Percentiles rank a stretch among this genome's conserved stretches.
Evolutionary conservation across 1,140 invertebrate genomes (phyloP).

Genomic region (Halotydeus destructor): DNA sequence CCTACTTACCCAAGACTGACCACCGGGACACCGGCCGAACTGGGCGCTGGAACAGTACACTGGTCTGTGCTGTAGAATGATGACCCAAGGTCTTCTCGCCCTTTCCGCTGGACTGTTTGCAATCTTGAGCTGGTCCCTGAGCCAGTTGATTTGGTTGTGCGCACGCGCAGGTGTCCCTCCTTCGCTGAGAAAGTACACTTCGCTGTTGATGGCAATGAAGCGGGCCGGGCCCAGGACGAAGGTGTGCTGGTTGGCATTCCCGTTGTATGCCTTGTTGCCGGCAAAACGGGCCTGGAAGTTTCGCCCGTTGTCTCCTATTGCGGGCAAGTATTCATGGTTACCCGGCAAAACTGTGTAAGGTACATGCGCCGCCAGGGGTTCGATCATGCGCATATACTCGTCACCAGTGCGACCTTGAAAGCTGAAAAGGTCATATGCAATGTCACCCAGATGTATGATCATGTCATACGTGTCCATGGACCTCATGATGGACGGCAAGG

Average conservation of each 20-base stretch:
- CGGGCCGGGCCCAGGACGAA: conserved; percentile 75
- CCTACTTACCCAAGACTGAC: conserved; percentile 1
- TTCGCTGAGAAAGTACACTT: conserved; percentile 70
- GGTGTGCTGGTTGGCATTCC: too few relatives aligned
- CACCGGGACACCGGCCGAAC: conserved; percentile 2
- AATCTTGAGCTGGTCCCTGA: conserved; percentile 49
- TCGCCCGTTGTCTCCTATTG: background rate
- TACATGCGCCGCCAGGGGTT: conserved; percentile 58
- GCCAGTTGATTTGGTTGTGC: conserved; percentile 66
- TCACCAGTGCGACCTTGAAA: conserved; percentile 35
- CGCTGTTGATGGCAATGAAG: conserved; percentile 73
- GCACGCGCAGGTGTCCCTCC: conserved; percentile 53
- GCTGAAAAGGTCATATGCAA: conserved; percentile 70
- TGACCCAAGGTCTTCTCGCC: conserved; percentile 62
- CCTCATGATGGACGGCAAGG: conserved; percentile 21
- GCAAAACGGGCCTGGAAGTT: conserved; percentile 15
- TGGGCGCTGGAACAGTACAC: conserved; percentile 72
- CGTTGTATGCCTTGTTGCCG: conserved; percentile 58
- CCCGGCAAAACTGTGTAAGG: conserved; percentile 82
- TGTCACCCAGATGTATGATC: conserved; percentile 39
- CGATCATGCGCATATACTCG: conserved; percentile 72
- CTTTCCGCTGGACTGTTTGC: conserved; percentile 37
- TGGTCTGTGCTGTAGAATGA: conserved; percentile 78
- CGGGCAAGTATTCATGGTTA: conserved; percentile 45
- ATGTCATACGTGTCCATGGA: conserved; percentile 29